phyloP scores from a whole-genome alignment of 2,113 vertebrate genomes.

The Picathartes gymnocephalus region DNA sequence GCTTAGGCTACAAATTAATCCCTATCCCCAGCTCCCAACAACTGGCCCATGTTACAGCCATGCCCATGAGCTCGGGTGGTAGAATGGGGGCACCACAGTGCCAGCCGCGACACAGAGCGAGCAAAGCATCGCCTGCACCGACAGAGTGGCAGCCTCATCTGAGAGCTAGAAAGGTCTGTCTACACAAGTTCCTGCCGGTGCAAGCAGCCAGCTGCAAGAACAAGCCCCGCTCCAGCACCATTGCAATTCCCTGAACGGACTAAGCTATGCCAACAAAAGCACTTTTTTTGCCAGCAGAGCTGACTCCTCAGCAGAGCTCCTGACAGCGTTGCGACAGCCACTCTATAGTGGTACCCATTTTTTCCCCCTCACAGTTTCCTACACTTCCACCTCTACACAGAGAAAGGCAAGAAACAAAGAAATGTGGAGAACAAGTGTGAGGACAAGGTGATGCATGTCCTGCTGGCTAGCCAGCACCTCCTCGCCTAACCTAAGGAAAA shows the following conservation, averaged over 20 bases:
- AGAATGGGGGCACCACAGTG: not conserved
- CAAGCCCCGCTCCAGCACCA: not conserved
- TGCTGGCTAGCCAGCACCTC: not conserved
- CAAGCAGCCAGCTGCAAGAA: not conserved
- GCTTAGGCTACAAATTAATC: not conserved
- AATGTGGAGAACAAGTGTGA: not conserved
- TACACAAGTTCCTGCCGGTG: not conserved
- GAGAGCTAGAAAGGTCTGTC: not conserved
- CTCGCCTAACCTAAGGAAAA: not conserved
- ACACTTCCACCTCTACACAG: not conserved
- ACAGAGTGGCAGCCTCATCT: not conserved
- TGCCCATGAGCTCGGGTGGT: not conserved
- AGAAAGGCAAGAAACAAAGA: not conserved
- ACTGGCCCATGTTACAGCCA: not conserved
- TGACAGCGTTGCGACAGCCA: not conserved
- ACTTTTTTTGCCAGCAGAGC: not conserved
- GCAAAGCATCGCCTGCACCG: not conserved
- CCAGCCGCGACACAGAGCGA: not conserved
- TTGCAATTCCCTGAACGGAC: not conserved
- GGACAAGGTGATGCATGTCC: rapidly evolving
- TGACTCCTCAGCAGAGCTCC: not conserved
- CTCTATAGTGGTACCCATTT: not conserved
- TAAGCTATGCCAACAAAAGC: not conserved
- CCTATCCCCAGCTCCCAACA: not conserved
- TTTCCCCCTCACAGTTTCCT: not conserved